Base-by-base conservation (phyloP, 1,140 invertebrate genomes). In the Anagrus nilaparvatae region DNA sequence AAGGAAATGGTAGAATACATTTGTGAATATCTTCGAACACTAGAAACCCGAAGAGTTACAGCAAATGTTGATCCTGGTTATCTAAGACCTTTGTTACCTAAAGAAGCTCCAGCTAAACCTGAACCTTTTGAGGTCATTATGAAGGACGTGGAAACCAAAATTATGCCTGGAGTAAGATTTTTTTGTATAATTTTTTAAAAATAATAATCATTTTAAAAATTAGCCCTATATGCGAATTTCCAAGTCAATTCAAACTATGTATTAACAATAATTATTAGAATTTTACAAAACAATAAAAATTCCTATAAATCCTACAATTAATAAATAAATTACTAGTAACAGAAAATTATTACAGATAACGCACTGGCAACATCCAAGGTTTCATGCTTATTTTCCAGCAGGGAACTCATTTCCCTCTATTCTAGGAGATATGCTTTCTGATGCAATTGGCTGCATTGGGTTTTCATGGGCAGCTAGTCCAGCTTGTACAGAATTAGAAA, bases 291-390 rank as follows among this genome's bases (percentile, higher is more conserved):
- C n/a, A n/a, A n/a, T n/a, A n/a, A n/a, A n/a, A n/a, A n/a, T n/a
- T n/a, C n/a, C n/a, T n/a, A n/a, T n/a, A n/a, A n/a, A n/a, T n/a
- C n/a, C n/a, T n/a, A n/a, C n/a, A n/a, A n/a, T n/a, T n/a, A n/a
- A n/a, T n/a, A n/a, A n/a, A n/a, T n/a, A n/a, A n/a, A n/a, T n/a
- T n/a, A n/a, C n/a, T n/a, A n/a, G n/a, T 39, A n/a, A n/a, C n/a
- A n/a, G n/a, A n/a, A n/a, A n/a, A 44, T 42, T 48, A 47, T 58
- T 61, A 1, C 59, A 87, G 83, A 76, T 88, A 32, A 94, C 91
- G 0, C 92, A 97, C 58, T 97, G 93, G 93, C 90, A 96, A 63
- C 93, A 97, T 74, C 90, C 92, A 2, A 72, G 84, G 42, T 97
- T 97, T 60, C 91, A 96, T 58, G 93, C 92, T 2, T 97, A 97